These are phyloP conservation scores for Blastomussa wellsi DNA, from an alignment of 92 coral and sea anemone species.

Conservation along the genomic window DNA sequence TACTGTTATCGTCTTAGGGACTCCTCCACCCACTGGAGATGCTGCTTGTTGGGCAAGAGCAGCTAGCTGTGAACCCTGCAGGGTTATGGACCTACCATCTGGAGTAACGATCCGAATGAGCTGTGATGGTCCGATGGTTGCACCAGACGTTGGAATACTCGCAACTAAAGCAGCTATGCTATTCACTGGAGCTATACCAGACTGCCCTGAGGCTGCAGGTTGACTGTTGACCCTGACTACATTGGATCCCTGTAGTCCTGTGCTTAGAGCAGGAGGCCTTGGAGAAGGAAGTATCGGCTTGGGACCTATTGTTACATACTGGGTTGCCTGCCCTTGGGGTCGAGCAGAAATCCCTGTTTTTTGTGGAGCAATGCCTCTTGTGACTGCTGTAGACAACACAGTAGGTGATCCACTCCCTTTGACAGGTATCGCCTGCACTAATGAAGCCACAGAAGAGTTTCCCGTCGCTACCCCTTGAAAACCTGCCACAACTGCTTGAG, in stretches of 20 bases:
- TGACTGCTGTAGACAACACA: background rate
- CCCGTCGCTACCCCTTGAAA: background rate
- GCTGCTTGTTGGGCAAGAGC: conserved; percentile 44
- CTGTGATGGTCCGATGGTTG: conserved; percentile 77
- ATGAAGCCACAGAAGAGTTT: conserved; percentile 5
- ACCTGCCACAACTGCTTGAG: background rate
- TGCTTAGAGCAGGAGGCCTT: conserved; percentile 40
- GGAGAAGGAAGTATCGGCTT: conserved; percentile 53
- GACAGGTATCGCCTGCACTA: background rate
- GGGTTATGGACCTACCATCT: conserved; percentile 67
- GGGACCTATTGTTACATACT: conserved; percentile 53
- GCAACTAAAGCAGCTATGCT: conserved; percentile 90
- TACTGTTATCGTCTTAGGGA: conserved; percentile 49
- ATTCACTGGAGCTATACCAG: conserved; percentile 67
- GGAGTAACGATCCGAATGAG: conserved; percentile 82
- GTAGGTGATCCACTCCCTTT: conserved; percentile 13
- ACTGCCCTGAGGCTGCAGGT: conserved; percentile 34
- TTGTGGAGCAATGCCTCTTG: conserved; percentile 16
- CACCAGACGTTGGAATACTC: conserved; percentile 67
- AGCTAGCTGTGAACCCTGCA: conserved; percentile 71
- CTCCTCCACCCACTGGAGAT: conserved; percentile 35
- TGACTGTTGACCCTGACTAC: conserved; percentile 57
- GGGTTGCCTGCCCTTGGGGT: conserved; percentile 24
- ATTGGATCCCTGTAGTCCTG: conserved; percentile 57
- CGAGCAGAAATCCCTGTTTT: conserved; percentile 4